Evolutionary conservation across 2,113 vertebrate species (phyloP).

Genomic region (Nyctereutes procyonoides): DNA sequence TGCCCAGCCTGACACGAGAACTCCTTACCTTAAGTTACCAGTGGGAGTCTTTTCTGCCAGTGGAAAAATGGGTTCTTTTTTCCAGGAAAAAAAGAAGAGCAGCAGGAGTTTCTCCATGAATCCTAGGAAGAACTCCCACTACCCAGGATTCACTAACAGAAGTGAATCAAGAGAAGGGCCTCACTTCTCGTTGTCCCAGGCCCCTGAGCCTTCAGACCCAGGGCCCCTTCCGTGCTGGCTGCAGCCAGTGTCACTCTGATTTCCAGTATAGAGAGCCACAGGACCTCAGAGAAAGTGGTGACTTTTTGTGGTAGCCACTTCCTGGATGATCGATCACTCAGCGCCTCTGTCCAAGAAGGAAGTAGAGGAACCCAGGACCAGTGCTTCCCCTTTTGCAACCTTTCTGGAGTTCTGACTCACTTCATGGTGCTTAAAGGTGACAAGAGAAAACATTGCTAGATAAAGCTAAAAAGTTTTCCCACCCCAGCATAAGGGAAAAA

Average conservation of each 20-base stretch:
- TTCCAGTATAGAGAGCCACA: not conserved
- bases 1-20: not conserved
- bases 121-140: not conserved
- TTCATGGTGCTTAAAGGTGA: not conserved
- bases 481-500: not conserved
- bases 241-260: not conserved
- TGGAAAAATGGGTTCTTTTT: not conserved
- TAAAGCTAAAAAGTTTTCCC: not conserved
- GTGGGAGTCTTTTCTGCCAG: not conserved
- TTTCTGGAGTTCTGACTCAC: not conserved
- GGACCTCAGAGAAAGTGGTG: not conserved
- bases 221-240: not conserved
- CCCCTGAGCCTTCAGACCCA: not conserved
- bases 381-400: not conserved
- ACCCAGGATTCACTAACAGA: not conserved
- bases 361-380: not conserved
- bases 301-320: not conserved
- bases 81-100: not conserved
- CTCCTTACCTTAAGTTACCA: not conserved
- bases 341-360: not conserved
- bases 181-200: not conserved
- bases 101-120: not conserved
- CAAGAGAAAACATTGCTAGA: not conserved
- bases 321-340: not conserved
- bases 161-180: not conserved